These are phyloP conservation scores for Alauda arvensis DNA, from an alignment of 2,797 vertebrate species.

Conservation along the genomic window DNA sequence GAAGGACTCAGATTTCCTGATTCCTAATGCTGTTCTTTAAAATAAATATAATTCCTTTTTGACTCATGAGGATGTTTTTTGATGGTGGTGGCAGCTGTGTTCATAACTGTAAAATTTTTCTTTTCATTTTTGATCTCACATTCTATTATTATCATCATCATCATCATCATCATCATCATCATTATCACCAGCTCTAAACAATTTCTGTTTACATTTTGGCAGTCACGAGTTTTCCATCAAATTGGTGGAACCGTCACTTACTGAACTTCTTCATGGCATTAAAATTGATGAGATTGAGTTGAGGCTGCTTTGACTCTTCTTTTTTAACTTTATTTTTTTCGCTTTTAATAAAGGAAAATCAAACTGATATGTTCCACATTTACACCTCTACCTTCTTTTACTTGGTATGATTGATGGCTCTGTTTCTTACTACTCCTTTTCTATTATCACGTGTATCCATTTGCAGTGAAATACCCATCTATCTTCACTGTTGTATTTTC, in stretches of 20 bases:
- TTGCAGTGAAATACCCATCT: slow-evolving; percentile 37
- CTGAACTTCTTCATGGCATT: slow-evolving; percentile 42
- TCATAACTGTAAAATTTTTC: slow-evolving; percentile 15
- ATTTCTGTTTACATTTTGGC: slow-evolving; percentile 14
- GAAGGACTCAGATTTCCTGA: background rate
- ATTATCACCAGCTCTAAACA: background rate
- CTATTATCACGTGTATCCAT: slow-evolving; percentile 29
- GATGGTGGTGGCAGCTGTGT: background rate
- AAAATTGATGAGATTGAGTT: slow-evolving; percentile 53
- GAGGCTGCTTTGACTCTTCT: background rate
- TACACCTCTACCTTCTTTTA: slow-evolving; percentile 48
- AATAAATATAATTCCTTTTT: slow-evolving; percentile 24
- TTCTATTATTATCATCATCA: background rate
- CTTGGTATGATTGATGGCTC: slow-evolving; percentile 35
- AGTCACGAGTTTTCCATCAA: slow-evolving; percentile 28
- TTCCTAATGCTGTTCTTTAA: slow-evolving; percentile 8
- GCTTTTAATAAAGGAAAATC: slow-evolving; percentile 62
- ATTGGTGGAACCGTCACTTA: slow-evolving; percentile 43
- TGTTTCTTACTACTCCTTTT: slow-evolving; percentile 34
- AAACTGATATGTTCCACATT: slow-evolving; percentile 47
- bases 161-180: background rate
- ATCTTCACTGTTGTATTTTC: slow-evolving; percentile 50
- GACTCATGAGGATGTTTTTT: slow-evolving; percentile 15
- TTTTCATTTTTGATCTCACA: slow-evolving; percentile 15
- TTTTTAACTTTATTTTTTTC: background rate